Evolutionary conservation across 2,888 invertebrate genomes (phyloP).

Genomic region (Pammene fasciana): DNA sequence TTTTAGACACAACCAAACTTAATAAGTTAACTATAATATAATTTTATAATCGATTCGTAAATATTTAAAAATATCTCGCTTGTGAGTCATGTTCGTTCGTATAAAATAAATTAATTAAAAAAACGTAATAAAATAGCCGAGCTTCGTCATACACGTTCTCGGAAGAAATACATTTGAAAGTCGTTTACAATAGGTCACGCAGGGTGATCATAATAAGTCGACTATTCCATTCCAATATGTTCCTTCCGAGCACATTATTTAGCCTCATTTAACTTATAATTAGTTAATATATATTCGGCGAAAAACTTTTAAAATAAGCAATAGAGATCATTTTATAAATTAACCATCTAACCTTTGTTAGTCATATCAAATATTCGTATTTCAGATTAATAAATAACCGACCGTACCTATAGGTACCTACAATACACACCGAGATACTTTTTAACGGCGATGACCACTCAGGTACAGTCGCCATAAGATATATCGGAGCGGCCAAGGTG

Average conservation of each 20-base stretch:
- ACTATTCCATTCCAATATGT: background rate
- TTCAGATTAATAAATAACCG: no score
- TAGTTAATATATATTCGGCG: background rate
- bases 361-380: no score
- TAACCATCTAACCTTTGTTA: background rate
- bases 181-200: background rate
- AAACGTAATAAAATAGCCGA: background rate
- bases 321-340: constrained; percentile 10
- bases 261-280: background rate
- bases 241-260: background rate
- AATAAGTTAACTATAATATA: background rate
- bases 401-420: no score
- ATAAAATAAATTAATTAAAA: background rate
- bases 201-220: background rate
- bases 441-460: no score
- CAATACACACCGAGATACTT: no score
- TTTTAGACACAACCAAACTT: constrained; percentile 22
- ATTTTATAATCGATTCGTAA: background rate
- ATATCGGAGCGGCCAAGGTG: no score
- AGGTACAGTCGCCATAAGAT: no score
- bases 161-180: constrained; percentile 1
- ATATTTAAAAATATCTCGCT: background rate
- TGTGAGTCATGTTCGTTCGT: background rate
- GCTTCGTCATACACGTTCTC: background rate
- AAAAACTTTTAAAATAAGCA: background rate